Conservation (phyloP, 92 coral and sea anemone genomes). For the Phenganax subtilis region DNA sequence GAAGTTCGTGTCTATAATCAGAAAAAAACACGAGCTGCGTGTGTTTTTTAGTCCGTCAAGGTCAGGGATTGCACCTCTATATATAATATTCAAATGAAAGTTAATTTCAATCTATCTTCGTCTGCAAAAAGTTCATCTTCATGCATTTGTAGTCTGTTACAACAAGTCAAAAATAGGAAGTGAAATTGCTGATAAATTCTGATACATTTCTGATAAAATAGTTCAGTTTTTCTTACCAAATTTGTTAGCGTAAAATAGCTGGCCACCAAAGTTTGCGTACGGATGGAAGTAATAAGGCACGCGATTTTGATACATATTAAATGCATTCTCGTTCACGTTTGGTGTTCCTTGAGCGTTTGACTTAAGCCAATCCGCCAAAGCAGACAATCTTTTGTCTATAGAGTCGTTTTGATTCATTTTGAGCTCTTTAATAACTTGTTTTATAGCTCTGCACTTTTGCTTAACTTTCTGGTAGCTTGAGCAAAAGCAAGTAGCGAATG, state of each 20-base stretch:
- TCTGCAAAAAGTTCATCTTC: no score
- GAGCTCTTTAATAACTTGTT: not conserved
- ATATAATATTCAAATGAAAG: no score
- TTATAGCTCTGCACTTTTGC: not conserved
- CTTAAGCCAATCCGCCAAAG: conserved; percentile 17
- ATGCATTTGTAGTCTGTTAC: no score
- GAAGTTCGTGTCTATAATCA: no score
- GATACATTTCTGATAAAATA: not conserved
- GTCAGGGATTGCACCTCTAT: no score
- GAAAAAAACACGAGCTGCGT: no score
- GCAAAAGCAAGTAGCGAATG: not conserved
- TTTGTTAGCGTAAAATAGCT: not conserved
- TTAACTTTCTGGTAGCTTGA: not conserved
- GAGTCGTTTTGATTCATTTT: conserved; percentile 12
- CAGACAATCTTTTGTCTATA: not conserved
- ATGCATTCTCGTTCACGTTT: not conserved
- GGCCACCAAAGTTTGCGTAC: not conserved
- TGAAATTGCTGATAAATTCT: not conserved
- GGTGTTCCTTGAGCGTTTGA: not conserved
- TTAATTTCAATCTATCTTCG: no score
- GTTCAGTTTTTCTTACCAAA: conserved; percentile 5
- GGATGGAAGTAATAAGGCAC: not conserved
- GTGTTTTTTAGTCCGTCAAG: no score
- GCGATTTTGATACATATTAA: conserved; percentile 13
- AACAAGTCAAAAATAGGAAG: not conserved